Base-by-base conservation (phyloP, 2,113 vertebrate species). In the Strigops habroptila region DNA sequence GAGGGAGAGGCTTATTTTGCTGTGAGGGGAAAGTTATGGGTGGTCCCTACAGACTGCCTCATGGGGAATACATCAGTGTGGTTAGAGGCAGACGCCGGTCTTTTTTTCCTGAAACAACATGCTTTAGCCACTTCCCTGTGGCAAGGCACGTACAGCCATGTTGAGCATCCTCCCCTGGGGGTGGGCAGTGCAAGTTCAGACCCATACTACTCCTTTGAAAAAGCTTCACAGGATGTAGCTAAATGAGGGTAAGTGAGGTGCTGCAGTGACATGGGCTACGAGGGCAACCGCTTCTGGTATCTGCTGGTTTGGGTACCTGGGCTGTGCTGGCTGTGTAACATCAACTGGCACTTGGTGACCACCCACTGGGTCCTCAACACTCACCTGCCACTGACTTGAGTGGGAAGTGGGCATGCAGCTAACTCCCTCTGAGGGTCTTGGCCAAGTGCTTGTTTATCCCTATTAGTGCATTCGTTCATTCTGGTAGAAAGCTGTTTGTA, bases 301-400 rank as follows among this genome's bases (percentile, higher is more conserved):
- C 75, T 77, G 49, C 31, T 86, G 75, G 18, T 59, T 41, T 71
- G 83, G 37, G 4, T 37, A 19, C 60, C 44, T 1, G 6, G 33
- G 25, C 81, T 82, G 16, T 76, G 35, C 48, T 35, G 41, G 18
- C 46, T 79, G 18, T 18, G 8, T 16, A 25, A 55, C 14, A 7
- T n/a, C 10, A 3, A 4, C 43, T 1, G 5, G 31, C 18, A 68
- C 30, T 57, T 59, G 59, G 49, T 5, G 2, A 71, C 37, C n/a
- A 14, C 4, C 2, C 28, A 7, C 14, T 0, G 0, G 8, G 16
- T 23, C 18, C 10, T 86, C 3, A 2, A 46, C 19, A 9, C 22
- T 43, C 0, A 0, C 53, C 49, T 65, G 52, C 37, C 4, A 1
- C 82, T 84, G 80, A 25, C 1, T 1, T 35, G 44, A 53, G n/a